Evolutionary conservation across 2,113 vertebrate genomes (phyloP).

Genomic region (Sitta europaea): DNA sequence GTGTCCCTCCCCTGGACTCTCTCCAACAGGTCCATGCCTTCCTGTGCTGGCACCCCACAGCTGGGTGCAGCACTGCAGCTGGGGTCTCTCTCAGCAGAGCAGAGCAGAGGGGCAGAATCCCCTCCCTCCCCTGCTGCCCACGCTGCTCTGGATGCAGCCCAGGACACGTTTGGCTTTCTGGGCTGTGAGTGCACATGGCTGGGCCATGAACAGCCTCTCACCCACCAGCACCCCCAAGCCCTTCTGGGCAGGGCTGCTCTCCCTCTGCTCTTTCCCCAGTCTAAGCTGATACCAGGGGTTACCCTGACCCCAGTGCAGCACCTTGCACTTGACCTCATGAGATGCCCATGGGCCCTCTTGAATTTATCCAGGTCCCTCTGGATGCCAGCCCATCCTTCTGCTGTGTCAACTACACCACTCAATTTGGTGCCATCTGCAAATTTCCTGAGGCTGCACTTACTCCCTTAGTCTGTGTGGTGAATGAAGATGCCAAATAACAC

Average conservation of each 20-base stretch:
- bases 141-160: fast-evolving
- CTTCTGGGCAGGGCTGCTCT: fast-evolving
- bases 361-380: not conserved
- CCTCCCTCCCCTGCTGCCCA: not conserved
- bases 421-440: not conserved
- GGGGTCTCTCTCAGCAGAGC: not conserved
- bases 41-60: not conserved
- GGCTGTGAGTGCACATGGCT: not conserved
- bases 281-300: not conserved
- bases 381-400: not conserved
- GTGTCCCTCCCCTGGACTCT: fast-evolving
- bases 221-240: fast-evolving
- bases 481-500: not conserved
- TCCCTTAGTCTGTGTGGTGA: not conserved
- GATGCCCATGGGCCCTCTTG: no score
- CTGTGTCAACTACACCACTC: not conserved
- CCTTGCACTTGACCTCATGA: not conserved
- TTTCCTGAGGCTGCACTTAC: not conserved
- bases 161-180: not conserved
- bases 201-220: not conserved
- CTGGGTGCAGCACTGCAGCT: fast-evolving
- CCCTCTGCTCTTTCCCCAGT: fast-evolving
- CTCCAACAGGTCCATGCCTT: fast-evolving
- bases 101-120: not conserved
- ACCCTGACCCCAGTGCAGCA: not conserved